Evolutionary conservation across 2,113 vertebrate genomes (phyloP).

Genomic region (Dissostichus mawsoni): DNA sequence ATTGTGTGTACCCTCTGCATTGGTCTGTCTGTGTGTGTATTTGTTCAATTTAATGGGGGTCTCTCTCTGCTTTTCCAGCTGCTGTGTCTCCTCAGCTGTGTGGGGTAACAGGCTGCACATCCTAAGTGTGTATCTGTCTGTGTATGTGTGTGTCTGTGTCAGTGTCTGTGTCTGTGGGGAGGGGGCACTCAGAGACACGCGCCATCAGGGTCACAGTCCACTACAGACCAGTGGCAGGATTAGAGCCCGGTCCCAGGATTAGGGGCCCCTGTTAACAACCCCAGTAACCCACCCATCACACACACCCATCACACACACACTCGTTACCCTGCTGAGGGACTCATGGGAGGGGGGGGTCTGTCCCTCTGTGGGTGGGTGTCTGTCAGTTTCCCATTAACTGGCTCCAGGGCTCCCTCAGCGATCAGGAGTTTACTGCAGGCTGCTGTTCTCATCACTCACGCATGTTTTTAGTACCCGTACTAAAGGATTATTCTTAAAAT

Average conservation of each 20-base stretch:
- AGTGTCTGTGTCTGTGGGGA: constrained; percentile 14
- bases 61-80: constrained; percentile 72
- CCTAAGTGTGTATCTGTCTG: background rate
- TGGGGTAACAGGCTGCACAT: constrained; percentile 35
- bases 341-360: constrained; percentile 13
- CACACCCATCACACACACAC: constrained; percentile 5
- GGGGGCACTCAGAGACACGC: constrained; percentile 67
- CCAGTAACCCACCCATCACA: constrained; percentile 49
- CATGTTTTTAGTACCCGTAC: too few species aligned
- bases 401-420: constrained; percentile 26
- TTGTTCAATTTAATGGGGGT: constrained; percentile 48
- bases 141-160: background rate
- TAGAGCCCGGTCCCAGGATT: constrained; percentile 78
- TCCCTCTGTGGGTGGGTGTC: constrained; percentile 42
- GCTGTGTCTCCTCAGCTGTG: constrained; percentile 74
- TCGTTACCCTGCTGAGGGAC: constrained; percentile 19
- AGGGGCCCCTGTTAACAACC: constrained; percentile 79
- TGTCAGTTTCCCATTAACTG: constrained; percentile 56
- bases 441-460: background rate
- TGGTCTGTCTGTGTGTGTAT: constrained; percentile 29
- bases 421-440: constrained; percentile 8
- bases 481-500: background rate
- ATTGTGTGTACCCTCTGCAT: constrained; percentile 38
- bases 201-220: constrained; percentile 78
- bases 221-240: constrained; percentile 75